Percentiles rank a stretch among this genome's conserved stretches.
phyloP scores from a whole-genome alignment of 2,888 invertebrate genomes.

The Heliconius sara region DNA sequence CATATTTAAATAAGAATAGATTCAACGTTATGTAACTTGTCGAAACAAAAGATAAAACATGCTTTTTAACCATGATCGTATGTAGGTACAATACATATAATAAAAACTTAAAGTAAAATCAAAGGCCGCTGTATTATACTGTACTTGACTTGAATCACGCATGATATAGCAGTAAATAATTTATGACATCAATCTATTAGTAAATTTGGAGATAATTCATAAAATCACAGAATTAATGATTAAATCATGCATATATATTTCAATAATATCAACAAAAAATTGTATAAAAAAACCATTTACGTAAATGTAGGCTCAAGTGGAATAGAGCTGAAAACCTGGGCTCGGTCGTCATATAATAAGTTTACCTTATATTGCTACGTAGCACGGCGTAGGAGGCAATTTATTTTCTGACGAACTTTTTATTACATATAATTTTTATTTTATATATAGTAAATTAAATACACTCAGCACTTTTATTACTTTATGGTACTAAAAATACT shows the following conservation, averaged over 20 bases:
- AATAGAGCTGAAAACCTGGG: constrained; percentile 20
- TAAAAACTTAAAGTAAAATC: not conserved
- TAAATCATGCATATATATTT: not conserved
- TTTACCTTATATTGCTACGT: constrained; percentile 36
- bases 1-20: no score
- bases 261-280: not conserved
- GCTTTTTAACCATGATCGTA: no score
- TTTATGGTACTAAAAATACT: not conserved
- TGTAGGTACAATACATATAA: not conserved
- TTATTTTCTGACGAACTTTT: constrained; percentile 44
- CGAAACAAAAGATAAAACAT: no score
- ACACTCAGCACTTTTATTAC: constrained; percentile 8
- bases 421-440: constrained; percentile 29
- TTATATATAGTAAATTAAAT: constrained; percentile 19
- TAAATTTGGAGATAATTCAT: not conserved
- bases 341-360: constrained; percentile 34
- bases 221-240: not conserved
- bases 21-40: no score
- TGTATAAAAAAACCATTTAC: not conserved
- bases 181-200: not conserved
- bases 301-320: constrained; percentile 1
- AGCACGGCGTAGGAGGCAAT: constrained; percentile 34
- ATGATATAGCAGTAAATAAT: not conserved
- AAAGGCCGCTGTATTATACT: constrained; percentile 35
- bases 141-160: constrained; percentile 43